A percentile compares a stretch with the other conserved stretches of the same genome.
These are phyloP conservation scores for Hetaerina americana DNA, from an alignment of 1,140 invertebrate genomes.

Conservation along the genomic window DNA sequence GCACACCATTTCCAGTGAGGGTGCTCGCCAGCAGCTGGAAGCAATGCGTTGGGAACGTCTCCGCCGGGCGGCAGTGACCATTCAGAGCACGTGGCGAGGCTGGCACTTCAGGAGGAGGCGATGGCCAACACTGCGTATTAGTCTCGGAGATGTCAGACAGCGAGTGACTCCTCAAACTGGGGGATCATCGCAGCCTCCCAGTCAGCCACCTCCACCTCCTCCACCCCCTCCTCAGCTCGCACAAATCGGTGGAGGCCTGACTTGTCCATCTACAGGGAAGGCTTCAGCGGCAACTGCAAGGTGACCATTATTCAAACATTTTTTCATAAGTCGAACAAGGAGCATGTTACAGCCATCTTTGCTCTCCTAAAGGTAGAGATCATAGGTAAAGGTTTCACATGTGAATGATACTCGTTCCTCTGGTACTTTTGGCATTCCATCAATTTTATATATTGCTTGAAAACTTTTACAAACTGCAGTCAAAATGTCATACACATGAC, in stretches of 20 bases:
- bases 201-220: neutral
- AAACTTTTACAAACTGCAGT: too few relatives aligned
- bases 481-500: too few relatives aligned
- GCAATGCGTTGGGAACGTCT: conserved; percentile 60
- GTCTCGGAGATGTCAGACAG: conserved; percentile 18
- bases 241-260: neutral
- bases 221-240: neutral
- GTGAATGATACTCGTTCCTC: too few relatives aligned
- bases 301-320: too few relatives aligned
- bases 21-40: conserved; percentile 79
- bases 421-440: too few relatives aligned
- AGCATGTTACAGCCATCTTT: too few relatives aligned
- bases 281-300: neutral
- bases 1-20: conserved; percentile 50
- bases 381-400: too few relatives aligned
- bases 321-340: too few relatives aligned
- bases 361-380: too few relatives aligned
- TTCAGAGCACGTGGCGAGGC: conserved; percentile 72
- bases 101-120: conserved; percentile 50
- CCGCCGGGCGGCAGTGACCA: conserved; percentile 55
- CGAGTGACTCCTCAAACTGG: conserved; percentile 10
- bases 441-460: too few relatives aligned
- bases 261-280: neutral
- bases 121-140: conserved; percentile 47
- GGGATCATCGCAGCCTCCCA: neutral